Evolutionary conservation across 2,797 vertebrate species (phyloP), one percentile per base, ranked within the genome.

Genomic region (Artibeus jamaicensis): DNA sequence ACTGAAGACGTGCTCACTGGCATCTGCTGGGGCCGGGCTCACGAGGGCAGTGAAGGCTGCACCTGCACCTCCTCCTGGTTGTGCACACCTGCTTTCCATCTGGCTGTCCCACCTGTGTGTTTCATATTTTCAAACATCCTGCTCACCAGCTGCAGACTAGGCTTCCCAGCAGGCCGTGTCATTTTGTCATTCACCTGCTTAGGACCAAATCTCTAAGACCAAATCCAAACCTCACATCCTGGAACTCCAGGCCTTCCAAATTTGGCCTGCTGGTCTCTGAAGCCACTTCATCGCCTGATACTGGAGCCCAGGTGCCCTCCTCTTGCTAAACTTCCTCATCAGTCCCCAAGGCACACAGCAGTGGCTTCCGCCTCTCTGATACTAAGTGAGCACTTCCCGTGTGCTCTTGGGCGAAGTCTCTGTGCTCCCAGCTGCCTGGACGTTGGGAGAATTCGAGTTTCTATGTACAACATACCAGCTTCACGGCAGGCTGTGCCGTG

Each of bases 381-480:
- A 48, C 29, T n/a, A 10, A 24, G 62, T 3, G 29, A 18, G 29
- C 32, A 34, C 9, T 53, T 89, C 46, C 86, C 86, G 26, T 78
- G 84, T 88, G 86, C 83, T 50, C 68, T 34, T 0, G 15, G 22
- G 46, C 71, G 76, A 84, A 15, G 5, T 90, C 70, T 86, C 70
- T 86, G 70, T 83, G 88, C 68, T 50, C 76, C 59, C n/a, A 29
- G 22, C n/a, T 57, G 46, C 55, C 74, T 79, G 34, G 74, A 15
- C 4, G 10, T 21, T n/a, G 6, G 83, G 77, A 87, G 81, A 68
- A 81, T 76, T 2, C 3, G 29, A 88, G 53, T 9, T 24, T 50
- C 83, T 71, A 6, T 4, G 3, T 26, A 16, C 39, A 32, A 21
- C 22, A 37, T 16, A 14, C 39, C 86, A 62, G 12, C 9, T 42